These are phyloP conservation scores for Dendrolimus kikuchii DNA, from an alignment of 1,140 invertebrate species.

Conservation along the genomic window DNA sequence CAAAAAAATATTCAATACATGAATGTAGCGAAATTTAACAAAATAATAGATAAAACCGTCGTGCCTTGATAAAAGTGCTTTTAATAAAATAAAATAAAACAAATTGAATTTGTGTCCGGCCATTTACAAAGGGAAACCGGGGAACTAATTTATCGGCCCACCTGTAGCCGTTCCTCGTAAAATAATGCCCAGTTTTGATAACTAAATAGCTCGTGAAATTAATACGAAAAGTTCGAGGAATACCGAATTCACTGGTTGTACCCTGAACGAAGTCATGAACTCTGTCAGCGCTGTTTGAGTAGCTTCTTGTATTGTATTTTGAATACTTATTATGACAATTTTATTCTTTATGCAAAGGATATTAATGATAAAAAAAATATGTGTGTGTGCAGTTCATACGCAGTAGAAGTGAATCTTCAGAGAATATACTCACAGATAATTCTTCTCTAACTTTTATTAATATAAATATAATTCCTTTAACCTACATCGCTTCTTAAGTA, in stretches of 20 bases:
- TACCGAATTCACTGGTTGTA: constrained; percentile 9
- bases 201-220: constrained; percentile 24
- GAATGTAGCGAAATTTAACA: no score
- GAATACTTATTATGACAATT: no score
- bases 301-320: not conserved
- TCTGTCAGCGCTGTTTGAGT: not conserved
- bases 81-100: constrained; percentile 2
- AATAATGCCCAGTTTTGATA: constrained; percentile 15
- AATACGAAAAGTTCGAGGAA: constrained; percentile 27
- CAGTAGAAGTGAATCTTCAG: no score
- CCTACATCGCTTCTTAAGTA: no score
- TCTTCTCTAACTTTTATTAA: no score
- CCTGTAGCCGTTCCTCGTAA: constrained; percentile 15
- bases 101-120: constrained; percentile 11
- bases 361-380: no score
- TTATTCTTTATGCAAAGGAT: no score
- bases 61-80: not conserved
- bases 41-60: no score
- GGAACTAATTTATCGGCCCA: constrained; percentile 20
- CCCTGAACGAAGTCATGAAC: constrained; percentile 1
- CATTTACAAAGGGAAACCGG: constrained; percentile 11
- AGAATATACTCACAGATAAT: no score
- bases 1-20: no score
- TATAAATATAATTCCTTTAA: no score
- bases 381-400: no score